Conservation (phyloP, 1,140 invertebrate species). For the Coboldia fuscipes region DNA sequence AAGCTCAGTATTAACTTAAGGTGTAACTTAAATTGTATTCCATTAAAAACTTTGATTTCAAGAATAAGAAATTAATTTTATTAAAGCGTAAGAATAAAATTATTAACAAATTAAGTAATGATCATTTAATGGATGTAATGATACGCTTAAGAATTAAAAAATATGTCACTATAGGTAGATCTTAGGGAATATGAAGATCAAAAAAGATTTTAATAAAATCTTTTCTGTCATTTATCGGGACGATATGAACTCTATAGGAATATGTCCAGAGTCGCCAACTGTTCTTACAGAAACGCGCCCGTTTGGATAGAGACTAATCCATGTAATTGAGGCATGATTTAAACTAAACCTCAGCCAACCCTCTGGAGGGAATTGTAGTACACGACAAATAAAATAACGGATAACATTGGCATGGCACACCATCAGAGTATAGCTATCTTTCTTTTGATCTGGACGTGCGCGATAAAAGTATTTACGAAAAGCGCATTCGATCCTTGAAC, state of each 20-base stretch:
- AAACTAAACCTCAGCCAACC: conserved; percentile 86
- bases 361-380: conserved; percentile 91
- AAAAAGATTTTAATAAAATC: no score
- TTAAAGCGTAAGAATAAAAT: no score
- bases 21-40: no score
- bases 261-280: conserved; percentile 76
- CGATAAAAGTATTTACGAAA: conserved; percentile 89
- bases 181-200: no score
- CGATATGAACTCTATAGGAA: conserved; percentile 29
- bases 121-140: no score
- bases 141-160: no score
- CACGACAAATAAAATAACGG: conserved; percentile 89
- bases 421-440: conserved; percentile 76
- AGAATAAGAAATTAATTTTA: no score
- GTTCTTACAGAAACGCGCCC: conserved; percentile 62
- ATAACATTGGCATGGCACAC: conserved; percentile 99
- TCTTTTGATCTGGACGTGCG: conserved; percentile 53
- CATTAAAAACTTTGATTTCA: no score
- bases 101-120: no score
- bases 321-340: conserved; percentile 85
- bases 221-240: neutral
- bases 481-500: conserved; percentile 90
- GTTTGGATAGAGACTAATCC: conserved; percentile 63
- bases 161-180: no score
- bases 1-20: no score